phyloP scores from a whole-genome alignment of 2,113 vertebrate genomes.

The Zosterops lateralis region DNA sequence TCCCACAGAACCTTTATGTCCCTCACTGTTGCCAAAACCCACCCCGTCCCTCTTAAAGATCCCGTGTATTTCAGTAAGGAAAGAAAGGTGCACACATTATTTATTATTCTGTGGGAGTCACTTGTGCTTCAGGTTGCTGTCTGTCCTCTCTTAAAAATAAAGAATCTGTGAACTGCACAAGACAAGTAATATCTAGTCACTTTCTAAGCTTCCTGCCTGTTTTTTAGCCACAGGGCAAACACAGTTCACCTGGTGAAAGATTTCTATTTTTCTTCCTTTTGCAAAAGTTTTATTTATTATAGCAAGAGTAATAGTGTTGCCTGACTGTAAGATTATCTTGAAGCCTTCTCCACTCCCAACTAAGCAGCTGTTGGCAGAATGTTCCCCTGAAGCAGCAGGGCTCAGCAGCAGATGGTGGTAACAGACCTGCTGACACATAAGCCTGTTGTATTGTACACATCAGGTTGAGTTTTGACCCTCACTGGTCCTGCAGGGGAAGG shows the following conservation, averaged over 20 bases:
- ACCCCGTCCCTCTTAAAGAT: background rate
- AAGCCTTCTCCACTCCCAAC: background rate
- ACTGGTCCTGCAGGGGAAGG: background rate
- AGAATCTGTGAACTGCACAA: background rate
- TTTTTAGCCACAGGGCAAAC: background rate
- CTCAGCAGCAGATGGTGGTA: background rate
- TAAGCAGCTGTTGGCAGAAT: background rate
- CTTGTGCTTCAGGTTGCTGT: background rate
- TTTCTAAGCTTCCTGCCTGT: background rate
- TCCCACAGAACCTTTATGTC: background rate
- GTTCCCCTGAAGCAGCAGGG: background rate
- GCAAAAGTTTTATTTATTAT: background rate
- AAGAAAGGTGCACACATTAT: background rate
- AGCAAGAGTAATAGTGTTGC: background rate
- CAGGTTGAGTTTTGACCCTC: background rate
- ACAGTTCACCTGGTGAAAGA: background rate
- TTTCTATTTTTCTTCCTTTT: background rate
- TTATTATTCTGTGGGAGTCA: background rate
- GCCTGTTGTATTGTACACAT: background rate
- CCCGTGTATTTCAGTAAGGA: background rate
- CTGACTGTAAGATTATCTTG: background rate
- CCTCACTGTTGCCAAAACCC: background rate
- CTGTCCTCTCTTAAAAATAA: background rate
- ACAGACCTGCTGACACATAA: background rate
- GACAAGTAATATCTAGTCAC: background rate